Base-by-base conservation (phyloP, 2,113 vertebrate genomes). In the Mesembrinibis cayennensis region DNA sequence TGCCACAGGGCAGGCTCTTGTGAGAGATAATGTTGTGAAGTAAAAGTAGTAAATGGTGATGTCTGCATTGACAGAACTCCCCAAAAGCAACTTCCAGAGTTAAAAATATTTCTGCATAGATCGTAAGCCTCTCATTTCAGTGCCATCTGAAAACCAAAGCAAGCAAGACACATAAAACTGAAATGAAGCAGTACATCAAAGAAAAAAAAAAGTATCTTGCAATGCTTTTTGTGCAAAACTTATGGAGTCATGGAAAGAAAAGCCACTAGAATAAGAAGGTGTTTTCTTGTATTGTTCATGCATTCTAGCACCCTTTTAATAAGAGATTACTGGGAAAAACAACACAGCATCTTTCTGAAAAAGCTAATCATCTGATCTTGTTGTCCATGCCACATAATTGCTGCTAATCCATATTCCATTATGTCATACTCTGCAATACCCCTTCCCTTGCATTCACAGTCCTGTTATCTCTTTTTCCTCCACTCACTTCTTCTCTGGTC, bases 231-330 rank as follows among this genome's bases (percentile, higher is more conserved):
- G 55, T 32, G 40, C 65, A 82, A 79, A 95, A 87, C 7, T 15
- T 45, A 70, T 0, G 6, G 49, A 87, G 56, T 72, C 91, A 45
- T 10, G 47, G 81, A 91, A 96, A 91, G 36, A 72, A 92, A 91
- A 95, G 19, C 49, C 87, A 73, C 78, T 76, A 80, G 62, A 95
- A 44, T 69, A 89, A 89, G 53, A 93, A 66, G n/a, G 20, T 58
- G 1, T 77, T 92, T 97, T 95, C 70, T 93, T 94, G 49, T 38
- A 72, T 87, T 95, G 80, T 95, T 91, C 83, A 72, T 91, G 81
- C 73, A 82, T 93, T 95, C 77, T 95, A 91, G 50, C 83, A 87
- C 67, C 67, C 53, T 88, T 90, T 97, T 93, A 92, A 82, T 76
- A 93, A 82, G 78, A 76, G 40, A 72, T 91, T 88, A 95, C 70